A percentile compares a stretch with the other conserved stretches of the same genome.
These are phyloP conservation scores for Helarctos malayanus DNA, from an alignment of 2,797 vertebrate species.

Conservation along the genomic window DNA sequence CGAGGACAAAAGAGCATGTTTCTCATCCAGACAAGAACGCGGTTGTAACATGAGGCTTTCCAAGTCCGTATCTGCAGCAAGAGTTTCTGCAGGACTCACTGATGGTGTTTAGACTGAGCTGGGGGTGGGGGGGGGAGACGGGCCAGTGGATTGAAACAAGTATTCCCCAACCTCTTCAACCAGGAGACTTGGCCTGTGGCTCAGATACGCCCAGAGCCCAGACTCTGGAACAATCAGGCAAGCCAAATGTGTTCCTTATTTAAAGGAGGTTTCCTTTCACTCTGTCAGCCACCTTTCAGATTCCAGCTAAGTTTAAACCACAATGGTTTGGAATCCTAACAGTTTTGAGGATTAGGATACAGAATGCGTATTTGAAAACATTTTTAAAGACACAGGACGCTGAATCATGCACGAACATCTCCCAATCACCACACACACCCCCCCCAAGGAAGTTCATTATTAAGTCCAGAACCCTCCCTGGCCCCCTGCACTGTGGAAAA, in stretches of 20 bases:
- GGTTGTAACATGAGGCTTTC: not conserved
- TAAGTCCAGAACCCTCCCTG: slow-evolving; percentile 68
- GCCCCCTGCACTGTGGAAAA: not conserved
- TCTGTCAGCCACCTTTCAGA: slow-evolving; percentile 72
- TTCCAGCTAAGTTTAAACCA: slow-evolving; percentile 77
- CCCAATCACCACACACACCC: not conserved
- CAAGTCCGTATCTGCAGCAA: slow-evolving; percentile 6
- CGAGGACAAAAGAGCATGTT: not conserved
- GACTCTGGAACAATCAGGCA: slow-evolving; percentile 65
- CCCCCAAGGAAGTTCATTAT: slow-evolving; percentile 59
- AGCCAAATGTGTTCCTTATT: slow-evolving; percentile 63
- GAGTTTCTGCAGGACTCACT: slow-evolving; percentile 55
- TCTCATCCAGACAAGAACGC: slow-evolving; percentile 30
- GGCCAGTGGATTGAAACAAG: not conserved
- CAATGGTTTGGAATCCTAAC: slow-evolving; percentile 80
- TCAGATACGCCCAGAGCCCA: slow-evolving; percentile 55
- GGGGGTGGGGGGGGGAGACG: not conserved
- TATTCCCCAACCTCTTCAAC: slow-evolving; percentile 69
- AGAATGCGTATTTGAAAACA: slow-evolving; percentile 71
- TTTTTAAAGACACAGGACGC: slow-evolving; percentile 74
- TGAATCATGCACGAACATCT: not conserved
- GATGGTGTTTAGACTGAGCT: slow-evolving; percentile 21
- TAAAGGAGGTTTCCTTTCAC: slow-evolving; percentile 73
- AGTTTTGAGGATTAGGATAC: slow-evolving; percentile 71
- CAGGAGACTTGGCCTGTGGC: slow-evolving; percentile 62